Evolutionary conservation across 2,888 invertebrate genomes (phyloP).

Genomic region (Metopia argyrocephala): DNA sequence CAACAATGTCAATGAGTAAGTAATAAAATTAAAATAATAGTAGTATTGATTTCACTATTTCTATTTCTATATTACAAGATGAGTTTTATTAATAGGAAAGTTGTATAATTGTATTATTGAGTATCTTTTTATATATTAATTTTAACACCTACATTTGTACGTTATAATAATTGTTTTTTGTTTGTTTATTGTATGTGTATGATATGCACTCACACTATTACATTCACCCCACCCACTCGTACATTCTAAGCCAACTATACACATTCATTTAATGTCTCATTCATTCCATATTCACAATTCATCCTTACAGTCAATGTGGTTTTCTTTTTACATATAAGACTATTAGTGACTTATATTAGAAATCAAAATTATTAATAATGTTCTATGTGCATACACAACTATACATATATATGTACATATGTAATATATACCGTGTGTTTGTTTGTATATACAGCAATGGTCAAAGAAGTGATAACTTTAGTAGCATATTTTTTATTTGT

Average conservation of each 20-base stretch:
- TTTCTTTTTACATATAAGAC: background rate
- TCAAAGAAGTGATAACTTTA: no score
- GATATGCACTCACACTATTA: background rate
- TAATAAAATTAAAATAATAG: slow-evolving; percentile 7
- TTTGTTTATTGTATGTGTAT: slow-evolving; percentile 35
- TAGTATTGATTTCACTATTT: slow-evolving; percentile 2
- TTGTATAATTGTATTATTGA: no score
- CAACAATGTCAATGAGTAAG: no score
- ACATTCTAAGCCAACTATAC: no score
- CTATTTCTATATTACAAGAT: background rate
- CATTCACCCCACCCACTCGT: background rate
- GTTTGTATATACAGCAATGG: no score
- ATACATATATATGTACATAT: no score
- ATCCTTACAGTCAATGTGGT: background rate
- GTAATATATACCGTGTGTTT: no score
- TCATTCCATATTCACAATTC: background rate
- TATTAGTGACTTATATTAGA: background rate
- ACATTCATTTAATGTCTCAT: background rate
- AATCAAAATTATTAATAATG: background rate
- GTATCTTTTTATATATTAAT: slow-evolving; percentile 11
- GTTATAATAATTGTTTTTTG: slow-evolving; percentile 31
- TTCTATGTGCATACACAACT: background rate
- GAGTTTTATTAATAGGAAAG: no score
- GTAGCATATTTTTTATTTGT: no score
- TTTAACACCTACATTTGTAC: slow-evolving; percentile 36